These are phyloP conservation scores for Threskiornis aethiopicus DNA, from an alignment of 2,797 vertebrate species.

Conservation along the genomic window DNA sequence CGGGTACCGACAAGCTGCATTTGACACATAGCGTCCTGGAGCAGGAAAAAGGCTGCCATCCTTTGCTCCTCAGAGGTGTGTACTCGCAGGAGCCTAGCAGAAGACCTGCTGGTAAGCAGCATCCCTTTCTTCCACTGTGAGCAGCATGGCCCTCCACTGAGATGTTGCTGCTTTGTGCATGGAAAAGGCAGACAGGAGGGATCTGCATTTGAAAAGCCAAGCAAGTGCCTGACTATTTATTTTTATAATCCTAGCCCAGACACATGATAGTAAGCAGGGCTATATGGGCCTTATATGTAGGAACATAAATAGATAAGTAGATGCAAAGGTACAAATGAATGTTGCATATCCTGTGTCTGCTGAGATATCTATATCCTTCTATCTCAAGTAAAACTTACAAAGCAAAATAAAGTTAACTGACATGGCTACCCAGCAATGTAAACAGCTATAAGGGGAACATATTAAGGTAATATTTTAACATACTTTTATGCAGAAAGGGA, in stretches of 20 bases:
- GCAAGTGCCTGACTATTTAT: background rate
- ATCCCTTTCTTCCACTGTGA: background rate
- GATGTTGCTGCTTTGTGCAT: background rate
- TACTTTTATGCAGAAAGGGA: background rate
- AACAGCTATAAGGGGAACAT: background rate
- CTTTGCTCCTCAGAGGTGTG: background rate
- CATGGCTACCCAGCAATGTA: background rate
- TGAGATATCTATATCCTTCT: background rate
- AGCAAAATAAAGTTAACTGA: background rate
- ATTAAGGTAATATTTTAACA: background rate
- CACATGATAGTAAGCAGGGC: background rate
- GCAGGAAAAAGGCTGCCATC: background rate
- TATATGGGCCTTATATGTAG: background rate
- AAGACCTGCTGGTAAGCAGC: background rate
- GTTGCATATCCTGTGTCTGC: background rate
- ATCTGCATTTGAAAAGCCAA: background rate
- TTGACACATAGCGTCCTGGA: background rate
- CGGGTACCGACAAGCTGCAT: background rate
- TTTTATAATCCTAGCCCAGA: background rate
- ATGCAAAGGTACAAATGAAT: background rate
- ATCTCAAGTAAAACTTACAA: background rate
- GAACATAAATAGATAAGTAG: background rate
- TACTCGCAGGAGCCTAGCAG: background rate
- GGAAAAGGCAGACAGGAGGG: background rate
- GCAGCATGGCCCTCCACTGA: background rate